Percentiles rank a stretch among this genome's conserved stretches.
Evolutionary conservation across 1,140 invertebrate genomes (phyloP).

Genomic region (Vollenhovia emeryi): DNA sequence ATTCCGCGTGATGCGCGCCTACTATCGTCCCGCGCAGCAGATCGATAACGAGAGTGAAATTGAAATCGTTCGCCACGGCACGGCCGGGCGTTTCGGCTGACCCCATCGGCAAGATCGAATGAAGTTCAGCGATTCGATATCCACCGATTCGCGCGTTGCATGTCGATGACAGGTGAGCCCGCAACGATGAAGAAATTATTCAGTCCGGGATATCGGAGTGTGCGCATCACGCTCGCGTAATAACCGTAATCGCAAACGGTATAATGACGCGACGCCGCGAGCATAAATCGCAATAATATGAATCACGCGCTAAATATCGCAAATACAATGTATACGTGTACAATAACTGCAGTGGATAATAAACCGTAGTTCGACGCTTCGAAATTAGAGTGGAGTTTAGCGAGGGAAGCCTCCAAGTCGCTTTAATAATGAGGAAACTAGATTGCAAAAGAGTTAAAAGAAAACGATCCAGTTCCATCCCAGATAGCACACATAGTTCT

Average conservation of each 20-base stretch:
- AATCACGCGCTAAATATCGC: constrained; percentile 8
- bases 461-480: no score
- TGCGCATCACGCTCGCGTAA: background rate
- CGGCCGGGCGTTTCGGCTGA: constrained; percentile 17
- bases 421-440: background rate
- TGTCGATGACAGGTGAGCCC: constrained; percentile 43
- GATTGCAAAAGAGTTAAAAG: background rate
- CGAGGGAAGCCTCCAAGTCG: background rate
- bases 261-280: background rate
- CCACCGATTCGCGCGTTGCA: constrained; percentile 38
- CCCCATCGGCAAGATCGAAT: constrained; percentile 53
- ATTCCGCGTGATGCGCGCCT: constrained; percentile 63
- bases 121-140: constrained; percentile 52
- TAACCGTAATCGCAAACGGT: background rate
- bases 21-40: constrained; percentile 53
- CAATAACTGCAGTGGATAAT: background rate
- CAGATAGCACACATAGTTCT: no score
- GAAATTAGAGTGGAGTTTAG: background rate
- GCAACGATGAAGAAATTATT: constrained; percentile 49
- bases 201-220: background rate
- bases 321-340: background rate
- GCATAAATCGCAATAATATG: background rate
- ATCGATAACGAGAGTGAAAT: constrained; percentile 74
- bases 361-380: background rate
- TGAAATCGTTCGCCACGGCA: constrained; percentile 61